Evolutionary conservation across 1,140 invertebrate genomes (phyloP).

Genomic region (Leptinotarsa undecemlineata): DNA sequence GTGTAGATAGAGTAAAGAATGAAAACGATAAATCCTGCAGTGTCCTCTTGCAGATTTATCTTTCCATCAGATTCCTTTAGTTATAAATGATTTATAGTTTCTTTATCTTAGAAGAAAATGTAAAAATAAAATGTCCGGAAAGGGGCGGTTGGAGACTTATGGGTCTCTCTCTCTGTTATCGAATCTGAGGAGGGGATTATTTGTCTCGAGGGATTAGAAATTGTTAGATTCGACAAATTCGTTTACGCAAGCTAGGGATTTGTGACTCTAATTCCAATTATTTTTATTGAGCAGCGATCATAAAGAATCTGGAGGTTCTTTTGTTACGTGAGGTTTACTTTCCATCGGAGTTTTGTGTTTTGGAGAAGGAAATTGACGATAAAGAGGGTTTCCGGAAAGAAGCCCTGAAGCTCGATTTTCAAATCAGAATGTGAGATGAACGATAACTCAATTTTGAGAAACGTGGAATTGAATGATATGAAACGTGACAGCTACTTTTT

Average conservation of each 20-base stretch:
- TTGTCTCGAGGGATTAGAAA: constrained; percentile 30
- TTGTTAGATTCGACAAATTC: constrained; percentile 30
- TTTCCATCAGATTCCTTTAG: constrained; percentile 25
- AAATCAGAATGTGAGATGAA: too few relatives aligned
- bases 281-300: constrained; percentile 10
- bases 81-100: constrained; percentile 31
- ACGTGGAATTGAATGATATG: too few relatives aligned
- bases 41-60: constrained; percentile 24
- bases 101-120: constrained; percentile 27
- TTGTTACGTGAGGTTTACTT: not conserved
- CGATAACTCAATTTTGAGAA: too few relatives aligned
- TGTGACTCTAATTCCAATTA: constrained; percentile 25
- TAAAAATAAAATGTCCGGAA: constrained; percentile 29
- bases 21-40: constrained; percentile 22
- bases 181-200: constrained; percentile 17
- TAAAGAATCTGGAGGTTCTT: not conserved
- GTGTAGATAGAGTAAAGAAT: constrained; percentile 25
- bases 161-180: constrained; percentile 17
- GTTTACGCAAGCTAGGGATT: constrained; percentile 22
- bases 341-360: not conserved
- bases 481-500: too few relatives aligned
- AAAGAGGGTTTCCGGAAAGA: too few relatives aligned
- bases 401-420: too few relatives aligned
- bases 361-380: not conserved
- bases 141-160: constrained; percentile 24